phyloP scores from a whole-genome alignment of 2,113 vertebrate species.

The Rhea pennata region DNA sequence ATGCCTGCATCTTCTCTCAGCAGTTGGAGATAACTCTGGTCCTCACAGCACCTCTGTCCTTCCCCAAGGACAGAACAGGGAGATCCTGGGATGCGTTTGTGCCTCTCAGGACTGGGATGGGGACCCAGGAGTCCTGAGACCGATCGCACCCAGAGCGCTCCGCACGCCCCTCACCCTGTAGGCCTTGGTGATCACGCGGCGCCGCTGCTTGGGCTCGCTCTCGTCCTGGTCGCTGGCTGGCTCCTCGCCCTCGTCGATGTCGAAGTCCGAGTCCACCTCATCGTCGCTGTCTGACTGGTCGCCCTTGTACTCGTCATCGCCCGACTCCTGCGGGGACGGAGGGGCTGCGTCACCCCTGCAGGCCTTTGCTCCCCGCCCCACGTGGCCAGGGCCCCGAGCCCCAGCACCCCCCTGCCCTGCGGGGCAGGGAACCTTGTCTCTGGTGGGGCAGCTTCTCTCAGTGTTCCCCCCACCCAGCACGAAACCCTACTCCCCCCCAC shows the following conservation, averaged over 20 bases:
- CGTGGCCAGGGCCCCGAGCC: background rate
- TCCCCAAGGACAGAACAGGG: too few relatives aligned
- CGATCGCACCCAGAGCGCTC: too few relatives aligned
- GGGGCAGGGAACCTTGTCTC: background rate
- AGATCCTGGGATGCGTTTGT: too few relatives aligned
- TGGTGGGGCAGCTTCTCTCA: background rate
- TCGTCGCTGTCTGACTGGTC: slow-evolving; percentile 96
- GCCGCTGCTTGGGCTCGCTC: slow-evolving; percentile 87
- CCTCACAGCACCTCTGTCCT: too few relatives aligned
- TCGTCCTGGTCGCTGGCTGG: slow-evolving; percentile 92
- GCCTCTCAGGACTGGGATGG: background rate
- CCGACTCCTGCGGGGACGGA: slow-evolving; percentile 82
- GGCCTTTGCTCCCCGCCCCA: background rate
- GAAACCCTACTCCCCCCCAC: background rate
- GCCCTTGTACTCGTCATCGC: slow-evolving; percentile 93
- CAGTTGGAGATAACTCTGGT: too few relatives aligned
- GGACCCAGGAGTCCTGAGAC: background rate
- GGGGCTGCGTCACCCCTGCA: background rate
- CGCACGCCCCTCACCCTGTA: slow-evolving; percentile 82
- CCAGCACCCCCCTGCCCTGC: background rate
- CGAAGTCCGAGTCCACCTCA: slow-evolving; percentile 96
- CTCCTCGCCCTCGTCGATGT: slow-evolving; percentile 96
- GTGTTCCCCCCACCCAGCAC: rapidly evolving
- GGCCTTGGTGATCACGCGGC: slow-evolving; percentile 91
- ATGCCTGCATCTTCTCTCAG: background rate